Evolutionary conservation across 2,113 vertebrate species (phyloP).

Genomic region (Bos taurus): ARS-UCD2.0 NC_037343.1:62801001-62801500

Average conservation of each 20-base stretch:
- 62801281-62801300: neutral
- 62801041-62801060: neutral
- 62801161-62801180: conserved; percentile 4
- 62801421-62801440: neutral
- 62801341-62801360: neutral
- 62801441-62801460: neutral
- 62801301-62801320: neutral
- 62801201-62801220: neutral
- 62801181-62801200: neutral
- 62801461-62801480: neutral
- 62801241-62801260: neutral
- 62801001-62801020: neutral
- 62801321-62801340: neutral
- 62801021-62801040: neutral
- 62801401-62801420: neutral
- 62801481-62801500: neutral
- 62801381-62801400: too few species aligned
- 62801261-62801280: neutral
- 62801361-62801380: neutral
- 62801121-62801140: neutral
- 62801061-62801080: neutral
- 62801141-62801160: neutral
- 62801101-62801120: neutral
- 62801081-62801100: neutral
- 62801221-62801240: neutral